Conservation (phyloP, 2,113 vertebrate species). For the Aleadryas rufinucha region DNA sequence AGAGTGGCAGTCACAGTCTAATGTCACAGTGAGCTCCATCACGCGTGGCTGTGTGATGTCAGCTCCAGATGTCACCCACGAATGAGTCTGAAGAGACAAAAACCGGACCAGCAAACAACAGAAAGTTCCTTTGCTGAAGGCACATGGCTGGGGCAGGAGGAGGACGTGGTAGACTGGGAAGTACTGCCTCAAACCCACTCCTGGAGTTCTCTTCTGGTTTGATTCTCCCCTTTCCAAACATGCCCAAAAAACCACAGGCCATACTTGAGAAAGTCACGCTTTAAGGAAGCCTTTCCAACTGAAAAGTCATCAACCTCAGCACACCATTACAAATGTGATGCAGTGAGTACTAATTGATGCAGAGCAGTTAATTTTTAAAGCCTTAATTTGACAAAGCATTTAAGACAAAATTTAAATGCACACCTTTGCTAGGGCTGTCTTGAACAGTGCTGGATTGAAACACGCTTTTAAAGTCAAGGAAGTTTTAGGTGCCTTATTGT, state of each 20-base stretch:
- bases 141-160: neutral
- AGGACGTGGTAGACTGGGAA: neutral
- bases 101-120: accelerated
- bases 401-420: neutral
- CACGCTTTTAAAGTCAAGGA: neutral
- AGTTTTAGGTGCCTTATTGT: neutral
- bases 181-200: neutral
- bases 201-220: neutral
- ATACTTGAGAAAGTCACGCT: neutral
- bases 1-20: neutral
- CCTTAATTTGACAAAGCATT: neutral
- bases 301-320: neutral
- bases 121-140: neutral
- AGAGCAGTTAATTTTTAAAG: neutral
- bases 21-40: neutral
- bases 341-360: neutral
- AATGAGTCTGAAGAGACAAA: neutral
- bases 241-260: neutral
- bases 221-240: neutral
- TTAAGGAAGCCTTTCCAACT: neutral
- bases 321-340: neutral
- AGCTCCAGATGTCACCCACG: neutral
- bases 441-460: neutral
- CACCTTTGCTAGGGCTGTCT: neutral
- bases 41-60: neutral